phyloP scores from a whole-genome alignment of 2,888 invertebrate species.

The Platycheirus rosarum region DNA sequence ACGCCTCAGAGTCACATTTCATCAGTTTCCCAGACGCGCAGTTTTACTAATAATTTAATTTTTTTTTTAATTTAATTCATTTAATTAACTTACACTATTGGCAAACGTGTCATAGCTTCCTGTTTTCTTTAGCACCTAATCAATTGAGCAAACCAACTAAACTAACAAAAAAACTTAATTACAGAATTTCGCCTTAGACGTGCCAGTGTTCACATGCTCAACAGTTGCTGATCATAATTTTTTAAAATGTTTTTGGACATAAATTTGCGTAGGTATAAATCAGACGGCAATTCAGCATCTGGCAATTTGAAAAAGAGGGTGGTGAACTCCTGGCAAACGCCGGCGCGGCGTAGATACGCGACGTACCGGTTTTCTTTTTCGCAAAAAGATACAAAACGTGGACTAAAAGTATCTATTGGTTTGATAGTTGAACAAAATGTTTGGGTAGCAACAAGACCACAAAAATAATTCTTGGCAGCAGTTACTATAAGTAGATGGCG shows the following conservation, averaged over 20 bases:
- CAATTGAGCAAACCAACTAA: neutral
- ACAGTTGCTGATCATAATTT: neutral
- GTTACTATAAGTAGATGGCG: constrained; percentile 1
- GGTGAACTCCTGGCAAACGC: neutral
- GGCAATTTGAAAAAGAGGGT: constrained; percentile 3
- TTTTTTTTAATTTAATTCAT: constrained; percentile 6
- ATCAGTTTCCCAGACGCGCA: constrained; percentile 36
- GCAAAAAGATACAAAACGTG: constrained; percentile 1
- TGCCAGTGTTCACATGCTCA: neutral
- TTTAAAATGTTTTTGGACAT: neutral
- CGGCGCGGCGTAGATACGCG: neutral
- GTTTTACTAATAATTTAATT: neutral
- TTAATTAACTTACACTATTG: constrained; percentile 1
- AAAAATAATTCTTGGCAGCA: constrained; percentile 5
- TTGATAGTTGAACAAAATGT: neutral
- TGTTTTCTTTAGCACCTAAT: constrained; percentile 24
- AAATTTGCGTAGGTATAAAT: neutral
- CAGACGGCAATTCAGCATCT: neutral
- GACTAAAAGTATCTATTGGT: neutral
- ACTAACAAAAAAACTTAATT: neutral
- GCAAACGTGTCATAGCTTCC: constrained; percentile 9
- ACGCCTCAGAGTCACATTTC: constrained; percentile 38
- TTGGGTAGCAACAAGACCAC: constrained; percentile 15
- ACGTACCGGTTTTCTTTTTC: constrained; percentile 7
- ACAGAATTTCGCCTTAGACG: neutral